Percentiles rank a stretch among this genome's conserved stretches.
Conservation (phyloP, 2,113 vertebrate species). For the Nannospalax galili region DNA sequence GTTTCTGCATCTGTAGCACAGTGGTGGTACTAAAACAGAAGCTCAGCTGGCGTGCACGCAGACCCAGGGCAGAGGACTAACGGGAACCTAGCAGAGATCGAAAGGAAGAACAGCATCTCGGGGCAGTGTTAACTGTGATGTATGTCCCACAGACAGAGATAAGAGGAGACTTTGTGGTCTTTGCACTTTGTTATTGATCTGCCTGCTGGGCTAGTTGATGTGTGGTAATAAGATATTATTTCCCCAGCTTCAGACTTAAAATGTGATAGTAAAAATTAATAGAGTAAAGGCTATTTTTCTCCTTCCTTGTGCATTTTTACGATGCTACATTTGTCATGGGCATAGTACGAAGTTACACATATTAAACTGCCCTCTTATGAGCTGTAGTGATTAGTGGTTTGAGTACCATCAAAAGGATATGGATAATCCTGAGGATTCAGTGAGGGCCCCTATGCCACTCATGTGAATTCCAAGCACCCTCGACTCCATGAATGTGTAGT, state of each 20-base stretch:
- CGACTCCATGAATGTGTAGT: neutral
- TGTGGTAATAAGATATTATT: slow-evolving; percentile 69
- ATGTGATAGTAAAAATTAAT: slow-evolving; percentile 75
- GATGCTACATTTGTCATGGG: slow-evolving; percentile 9
- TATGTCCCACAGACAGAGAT: slow-evolving; percentile 62
- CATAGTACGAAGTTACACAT: slow-evolving; percentile 7
- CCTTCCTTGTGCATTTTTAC: slow-evolving; percentile 55
- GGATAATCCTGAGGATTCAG: neutral
- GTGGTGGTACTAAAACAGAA: slow-evolving; percentile 32
- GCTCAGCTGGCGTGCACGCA: slow-evolving; percentile 55
- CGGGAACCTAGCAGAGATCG: slow-evolving; percentile 54
- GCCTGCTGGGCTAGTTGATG: slow-evolving; percentile 67
- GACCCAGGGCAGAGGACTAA: slow-evolving; percentile 51
- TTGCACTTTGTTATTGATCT: slow-evolving; percentile 73
- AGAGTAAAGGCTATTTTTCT: slow-evolving; percentile 68
- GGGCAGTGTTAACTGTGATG: slow-evolving; percentile 52
- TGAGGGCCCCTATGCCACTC: neutral
- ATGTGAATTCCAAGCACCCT: slow-evolving; percentile 39
- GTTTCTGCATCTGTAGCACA: neutral
- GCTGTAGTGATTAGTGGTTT: slow-evolving; percentile 43
- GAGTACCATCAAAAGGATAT: neutral
- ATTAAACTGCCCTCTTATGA: neutral
- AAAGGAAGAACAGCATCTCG: slow-evolving; percentile 42
- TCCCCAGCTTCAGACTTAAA: slow-evolving; percentile 59
- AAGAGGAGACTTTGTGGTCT: slow-evolving; percentile 57